phyloP scores from a whole-genome alignment of 1,140 invertebrate genomes.

The Stegodyphus dumicola region DNA sequence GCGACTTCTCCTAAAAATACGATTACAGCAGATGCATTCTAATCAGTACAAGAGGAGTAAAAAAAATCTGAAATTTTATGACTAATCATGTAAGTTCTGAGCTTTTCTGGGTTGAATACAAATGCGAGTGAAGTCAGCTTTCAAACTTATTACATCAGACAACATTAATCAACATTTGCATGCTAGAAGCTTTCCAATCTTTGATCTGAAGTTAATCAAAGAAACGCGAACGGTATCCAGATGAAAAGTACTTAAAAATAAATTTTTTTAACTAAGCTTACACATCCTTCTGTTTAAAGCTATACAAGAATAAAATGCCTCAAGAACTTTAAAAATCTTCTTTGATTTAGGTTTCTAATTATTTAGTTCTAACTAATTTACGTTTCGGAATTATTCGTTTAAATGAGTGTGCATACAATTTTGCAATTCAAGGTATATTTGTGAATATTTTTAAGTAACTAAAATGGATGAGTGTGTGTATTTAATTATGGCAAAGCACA shows the following conservation, averaged over 20 bases:
- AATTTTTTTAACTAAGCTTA: neutral
- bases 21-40: conserved; percentile 8
- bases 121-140: neutral
- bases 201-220: conserved; percentile 6
- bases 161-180: conserved; percentile 8
- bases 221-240: too few species aligned
- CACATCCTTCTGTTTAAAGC: too few species aligned
- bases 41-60: neutral
- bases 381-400: too few species aligned
- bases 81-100: conserved; percentile 9
- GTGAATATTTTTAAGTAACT: too few species aligned
- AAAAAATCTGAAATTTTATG: conserved; percentile 4
- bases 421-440: too few species aligned
- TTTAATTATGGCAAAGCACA: too few species aligned
- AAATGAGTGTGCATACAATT: too few species aligned
- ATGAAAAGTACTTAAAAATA: neutral
- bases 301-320: too few species aligned
- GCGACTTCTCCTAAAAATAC: neutral
- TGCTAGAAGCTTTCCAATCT: neutral
- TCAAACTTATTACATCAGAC: neutral
- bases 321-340: too few species aligned
- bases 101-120: neutral
- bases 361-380: too few species aligned
- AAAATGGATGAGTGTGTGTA: too few species aligned
- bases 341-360: too few species aligned